phyloP scores from a whole-genome alignment of 1,140 invertebrate species.

The Lucilia sericata region DNA sequence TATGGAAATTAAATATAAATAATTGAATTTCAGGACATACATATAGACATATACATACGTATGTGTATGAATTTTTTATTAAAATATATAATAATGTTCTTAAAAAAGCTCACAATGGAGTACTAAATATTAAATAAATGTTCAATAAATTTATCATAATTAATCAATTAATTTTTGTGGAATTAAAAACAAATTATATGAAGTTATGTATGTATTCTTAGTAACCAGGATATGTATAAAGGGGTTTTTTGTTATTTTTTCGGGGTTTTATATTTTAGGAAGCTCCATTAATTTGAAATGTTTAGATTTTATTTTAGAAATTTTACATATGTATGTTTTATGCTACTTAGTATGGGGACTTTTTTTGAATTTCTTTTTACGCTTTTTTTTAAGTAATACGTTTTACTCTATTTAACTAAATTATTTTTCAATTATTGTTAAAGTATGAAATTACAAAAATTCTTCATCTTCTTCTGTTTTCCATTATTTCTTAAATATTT shows the following conservation, averaged over 20 bases:
- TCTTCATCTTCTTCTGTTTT: not conserved
- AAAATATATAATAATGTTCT: no score
- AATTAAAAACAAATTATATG: not conserved
- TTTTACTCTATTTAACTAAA: not conserved
- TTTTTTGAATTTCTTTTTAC: slow-evolving; percentile 6
- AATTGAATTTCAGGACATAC: no score
- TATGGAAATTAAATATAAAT: no score
- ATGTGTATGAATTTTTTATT: no score
- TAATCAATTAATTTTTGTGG: not conserved
- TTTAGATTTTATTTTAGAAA: not conserved
- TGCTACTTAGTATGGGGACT: slow-evolving; percentile 32
- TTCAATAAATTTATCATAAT: no score
- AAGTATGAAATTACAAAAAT: slow-evolving; percentile 50
- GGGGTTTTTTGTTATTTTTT: not conserved
- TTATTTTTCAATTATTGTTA: slow-evolving; percentile 32
- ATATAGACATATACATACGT: no score
- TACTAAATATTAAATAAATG: no score
- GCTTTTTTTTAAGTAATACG: no score
- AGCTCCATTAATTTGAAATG: slow-evolving; percentile 36
- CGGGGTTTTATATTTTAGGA: not conserved
- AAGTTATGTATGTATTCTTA: no score
- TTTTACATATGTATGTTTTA: slow-evolving; percentile 13
- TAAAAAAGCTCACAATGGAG: no score
- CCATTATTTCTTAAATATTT: not conserved
- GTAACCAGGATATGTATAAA: not conserved